Evolutionary conservation across 2,797 vertebrate species (phyloP).

Genomic region (Sebastes minor): DNA sequence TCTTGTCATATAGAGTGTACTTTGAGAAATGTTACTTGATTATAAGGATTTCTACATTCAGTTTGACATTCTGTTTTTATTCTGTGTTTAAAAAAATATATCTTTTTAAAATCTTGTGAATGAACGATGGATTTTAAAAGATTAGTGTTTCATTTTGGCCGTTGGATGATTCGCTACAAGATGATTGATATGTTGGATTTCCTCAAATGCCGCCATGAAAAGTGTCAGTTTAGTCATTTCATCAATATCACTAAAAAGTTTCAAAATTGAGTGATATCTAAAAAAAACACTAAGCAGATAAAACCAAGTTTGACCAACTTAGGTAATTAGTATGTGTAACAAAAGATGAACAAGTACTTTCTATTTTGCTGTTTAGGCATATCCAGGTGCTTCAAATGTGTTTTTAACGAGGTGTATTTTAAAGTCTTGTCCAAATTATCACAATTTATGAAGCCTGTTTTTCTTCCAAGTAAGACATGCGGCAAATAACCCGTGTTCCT

Average conservation of each 20-base stretch:
- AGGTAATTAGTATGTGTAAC: not conserved
- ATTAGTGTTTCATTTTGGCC: not conserved
- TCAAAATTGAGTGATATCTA: not conserved
- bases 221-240: not conserved
- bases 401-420: not conserved
- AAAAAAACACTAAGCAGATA: not conserved
- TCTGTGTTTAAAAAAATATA: not conserved
- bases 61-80: not conserved
- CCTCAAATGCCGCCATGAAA: not conserved
- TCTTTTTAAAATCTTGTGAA: not conserved
- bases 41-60: not conserved
- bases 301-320: not conserved
- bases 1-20: not conserved
- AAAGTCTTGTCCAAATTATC: not conserved
- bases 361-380: not conserved
- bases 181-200: not conserved
- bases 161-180: not conserved
- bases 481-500: not conserved
- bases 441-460: not conserved
- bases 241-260: not conserved
- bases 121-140: not conserved
- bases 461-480: not conserved
- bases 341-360: not conserved
- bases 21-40: not conserved
- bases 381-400: not conserved